Base-by-base conservation (phyloP, 2,797 vertebrate genomes). In the Anomalospiza imberbis region DNA sequence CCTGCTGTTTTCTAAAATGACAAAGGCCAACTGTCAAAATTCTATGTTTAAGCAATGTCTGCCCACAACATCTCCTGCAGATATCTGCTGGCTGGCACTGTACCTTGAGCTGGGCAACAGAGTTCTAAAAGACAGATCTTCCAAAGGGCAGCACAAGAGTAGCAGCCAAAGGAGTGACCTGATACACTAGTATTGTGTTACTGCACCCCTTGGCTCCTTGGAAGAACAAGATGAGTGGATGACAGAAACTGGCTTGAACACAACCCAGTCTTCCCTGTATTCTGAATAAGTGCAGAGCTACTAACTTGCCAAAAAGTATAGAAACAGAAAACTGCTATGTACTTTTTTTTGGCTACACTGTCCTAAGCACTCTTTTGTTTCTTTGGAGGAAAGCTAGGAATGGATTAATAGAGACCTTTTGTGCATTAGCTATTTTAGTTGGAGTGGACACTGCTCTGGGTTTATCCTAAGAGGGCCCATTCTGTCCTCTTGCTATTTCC, bases 171-270 rank as follows among this genome's bases (percentile, higher is more conserved):
- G 50, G 32, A 84, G 10, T 38, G 62, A 89, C n/a, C 60, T 61
- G 60, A 82, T 34, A 71, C 1, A 2, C 16, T 73, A 50, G 6
- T 57, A 67, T 34, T 76, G 45, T 55, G 58, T 76, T 63, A 85
- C 36, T 63, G 51, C 74, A 74, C 11, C 42, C 57, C 40, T 68
- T 85, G 51, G 29, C 60, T 92, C 76, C 85, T 17, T 48, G 60
- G 45, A 90, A 81, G 83, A 84, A 55, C 54, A 78, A 51, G 34
- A 70, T 19, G 13, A 75, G 38, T 36, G 34, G 72, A 91, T 88
- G 88, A 91, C 90, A 94, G 36, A 90, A 79, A 81, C 21, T 47
- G 40, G 48, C 73, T 67, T 87, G 45, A 88, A 91, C 58, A 90
- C 62, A 91, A 63, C 15, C 21, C 51, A 70, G 66, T 78, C 76